These are phyloP conservation scores for Gymnorhina tibicen DNA, from an alignment of 2,113 vertebrate genomes.

Conservation along the genomic window DNA sequence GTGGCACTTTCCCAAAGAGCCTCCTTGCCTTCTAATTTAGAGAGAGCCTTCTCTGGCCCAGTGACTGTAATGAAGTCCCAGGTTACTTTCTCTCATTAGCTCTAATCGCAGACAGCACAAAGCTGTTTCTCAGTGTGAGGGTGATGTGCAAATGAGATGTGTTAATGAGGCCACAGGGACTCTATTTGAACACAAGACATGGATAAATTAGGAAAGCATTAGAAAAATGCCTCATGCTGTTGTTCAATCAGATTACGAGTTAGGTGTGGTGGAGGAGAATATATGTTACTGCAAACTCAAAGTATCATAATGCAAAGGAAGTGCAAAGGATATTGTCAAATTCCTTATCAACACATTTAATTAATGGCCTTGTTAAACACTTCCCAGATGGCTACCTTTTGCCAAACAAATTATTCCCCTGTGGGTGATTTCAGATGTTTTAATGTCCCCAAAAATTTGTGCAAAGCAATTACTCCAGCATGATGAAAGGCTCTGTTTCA, in stretches of 20 bases:
- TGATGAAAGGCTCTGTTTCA: neutral
- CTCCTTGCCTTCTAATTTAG: constrained; percentile 16
- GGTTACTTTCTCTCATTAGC: constrained; percentile 20
- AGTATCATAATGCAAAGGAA: constrained; percentile 26
- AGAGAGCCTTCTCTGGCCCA: neutral
- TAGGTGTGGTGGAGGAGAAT: neutral
- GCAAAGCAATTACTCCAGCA: neutral
- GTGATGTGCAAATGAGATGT: neutral
- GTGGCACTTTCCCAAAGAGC: neutral
- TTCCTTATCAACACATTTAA: constrained; percentile 64
- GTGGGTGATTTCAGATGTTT: neutral
- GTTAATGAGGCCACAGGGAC: constrained; percentile 44
- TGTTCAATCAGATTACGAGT: neutral
- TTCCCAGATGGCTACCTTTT: neutral
- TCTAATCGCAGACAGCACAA: neutral
- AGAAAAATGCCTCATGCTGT: neutral
- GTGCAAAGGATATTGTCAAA: constrained; percentile 4
- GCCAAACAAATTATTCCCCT: constrained; percentile 12
- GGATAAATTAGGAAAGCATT: neutral
- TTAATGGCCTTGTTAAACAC: constrained; percentile 12
- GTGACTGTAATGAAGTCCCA: constrained; percentile 1
- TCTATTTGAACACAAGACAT: neutral
- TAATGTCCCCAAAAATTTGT: constrained; percentile 15
- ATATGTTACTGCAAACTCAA: neutral
- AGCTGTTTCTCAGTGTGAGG: neutral